phyloP scores from a whole-genome alignment of 1,140 invertebrate genomes.

The Drosophila melanogaster region Release_6_plus_ISO1_MT NT_037436.4:8340001-8340500 shows the following conservation, averaged over 20 bases:
- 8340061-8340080: constrained; percentile 88
- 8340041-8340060: constrained; percentile 88
- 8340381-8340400: neutral
- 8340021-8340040: constrained; percentile 86
- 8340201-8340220: constrained; percentile 38
- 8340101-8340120: constrained; percentile 75
- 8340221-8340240: constrained; percentile 21
- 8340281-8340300: neutral
- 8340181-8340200: constrained; percentile 4
- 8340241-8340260: constrained; percentile 25
- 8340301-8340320: constrained; percentile 13
- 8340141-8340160: constrained; percentile 34
- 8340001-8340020: constrained; percentile 85
- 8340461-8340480: neutral
- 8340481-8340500: constrained; percentile 27
- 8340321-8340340: constrained; percentile 1
- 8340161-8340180: constrained; percentile 49
- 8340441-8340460: neutral
- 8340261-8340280: constrained; percentile 1
- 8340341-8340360: neutral
- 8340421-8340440: neutral
- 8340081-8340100: constrained; percentile 86
- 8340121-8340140: constrained; percentile 68
- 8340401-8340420: neutral
- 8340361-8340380: neutral